Percentiles rank a stretch among this genome's conserved stretches.
phyloP scores from a whole-genome alignment of 2,113 vertebrate species.

The Oxygymnocypris stewartii region DNA sequence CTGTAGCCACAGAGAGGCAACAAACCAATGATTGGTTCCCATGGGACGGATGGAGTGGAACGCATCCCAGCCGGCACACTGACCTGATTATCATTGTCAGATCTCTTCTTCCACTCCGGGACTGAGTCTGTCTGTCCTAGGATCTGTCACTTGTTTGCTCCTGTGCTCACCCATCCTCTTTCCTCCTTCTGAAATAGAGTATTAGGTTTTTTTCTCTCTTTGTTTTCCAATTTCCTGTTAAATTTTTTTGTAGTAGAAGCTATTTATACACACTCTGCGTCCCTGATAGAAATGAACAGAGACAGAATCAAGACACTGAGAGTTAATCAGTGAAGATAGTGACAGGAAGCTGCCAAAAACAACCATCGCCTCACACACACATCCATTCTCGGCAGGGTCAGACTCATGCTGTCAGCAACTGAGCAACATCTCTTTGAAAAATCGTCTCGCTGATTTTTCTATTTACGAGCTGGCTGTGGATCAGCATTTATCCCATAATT shows the following conservation, averaged over 20 bases:
- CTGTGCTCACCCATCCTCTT: neutral
- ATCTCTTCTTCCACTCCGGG: neutral
- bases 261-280: slow-evolving; percentile 10
- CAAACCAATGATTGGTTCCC: slow-evolving; percentile 46
- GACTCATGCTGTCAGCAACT: slow-evolving; percentile 44
- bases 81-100: slow-evolving; percentile 51
- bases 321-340: slow-evolving; percentile 37
- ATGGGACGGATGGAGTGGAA: slow-evolving; percentile 40
- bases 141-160: slow-evolving; percentile 41
- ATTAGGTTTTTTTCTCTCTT: slow-evolving; percentile 4
- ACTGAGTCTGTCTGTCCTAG: slow-evolving; percentile 17
- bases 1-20: slow-evolving; percentile 28
- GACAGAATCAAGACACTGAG: slow-evolving; percentile 39
- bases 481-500: slow-evolving; percentile 53
- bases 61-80: slow-evolving; percentile 30
- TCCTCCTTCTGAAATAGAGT: neutral
- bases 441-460: slow-evolving; percentile 48
- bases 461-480: slow-evolving; percentile 53
- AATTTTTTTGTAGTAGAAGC: neutral
- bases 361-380: slow-evolving; percentile 25
- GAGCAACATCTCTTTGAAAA: slow-evolving; percentile 52
- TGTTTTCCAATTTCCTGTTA: neutral
- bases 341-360: slow-evolving; percentile 50
- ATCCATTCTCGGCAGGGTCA: slow-evolving; percentile 28
- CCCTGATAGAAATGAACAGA: slow-evolving; percentile 24